phyloP scores from a whole-genome alignment of 2,797 vertebrate species.

The Aphelocoma californica region DNA sequence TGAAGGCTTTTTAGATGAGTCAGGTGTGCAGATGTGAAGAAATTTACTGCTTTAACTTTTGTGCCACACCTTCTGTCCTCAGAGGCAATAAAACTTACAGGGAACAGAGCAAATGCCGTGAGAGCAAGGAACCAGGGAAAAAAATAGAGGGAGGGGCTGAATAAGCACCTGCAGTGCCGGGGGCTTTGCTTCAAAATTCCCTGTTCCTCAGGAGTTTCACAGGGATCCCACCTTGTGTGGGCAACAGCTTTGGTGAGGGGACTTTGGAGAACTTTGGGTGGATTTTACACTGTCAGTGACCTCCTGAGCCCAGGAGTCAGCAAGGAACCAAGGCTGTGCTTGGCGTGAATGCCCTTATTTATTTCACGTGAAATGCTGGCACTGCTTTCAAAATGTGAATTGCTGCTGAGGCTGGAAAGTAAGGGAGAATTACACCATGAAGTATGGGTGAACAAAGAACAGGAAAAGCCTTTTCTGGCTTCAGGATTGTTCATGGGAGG shows the following conservation, averaged over 20 bases:
- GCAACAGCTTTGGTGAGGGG: neutral
- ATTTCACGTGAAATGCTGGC: neutral
- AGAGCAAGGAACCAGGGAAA: neutral
- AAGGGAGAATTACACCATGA: neutral
- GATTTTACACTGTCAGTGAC: neutral
- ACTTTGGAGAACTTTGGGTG: neutral
- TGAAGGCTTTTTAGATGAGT: neutral
- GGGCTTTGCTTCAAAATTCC: neutral
- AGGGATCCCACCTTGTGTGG: neutral
- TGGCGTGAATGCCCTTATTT: neutral
- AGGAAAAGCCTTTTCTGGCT: neutral
- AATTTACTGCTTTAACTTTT: neutral
- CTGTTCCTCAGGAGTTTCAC: neutral
- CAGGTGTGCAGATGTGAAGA: neutral
- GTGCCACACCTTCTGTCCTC: neutral
- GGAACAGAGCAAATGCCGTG: neutral
- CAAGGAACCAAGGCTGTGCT: neutral
- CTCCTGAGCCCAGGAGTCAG: neutral
- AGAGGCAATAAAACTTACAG: neutral
- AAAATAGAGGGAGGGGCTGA: neutral
- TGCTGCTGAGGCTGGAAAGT: neutral
- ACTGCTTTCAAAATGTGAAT: neutral
- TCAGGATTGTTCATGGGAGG: neutral
- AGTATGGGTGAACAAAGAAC: neutral
- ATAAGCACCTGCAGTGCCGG: neutral